phyloP scores from a whole-genome alignment of 2,113 vertebrate genomes.

The Copsychus sechellarum region DNA sequence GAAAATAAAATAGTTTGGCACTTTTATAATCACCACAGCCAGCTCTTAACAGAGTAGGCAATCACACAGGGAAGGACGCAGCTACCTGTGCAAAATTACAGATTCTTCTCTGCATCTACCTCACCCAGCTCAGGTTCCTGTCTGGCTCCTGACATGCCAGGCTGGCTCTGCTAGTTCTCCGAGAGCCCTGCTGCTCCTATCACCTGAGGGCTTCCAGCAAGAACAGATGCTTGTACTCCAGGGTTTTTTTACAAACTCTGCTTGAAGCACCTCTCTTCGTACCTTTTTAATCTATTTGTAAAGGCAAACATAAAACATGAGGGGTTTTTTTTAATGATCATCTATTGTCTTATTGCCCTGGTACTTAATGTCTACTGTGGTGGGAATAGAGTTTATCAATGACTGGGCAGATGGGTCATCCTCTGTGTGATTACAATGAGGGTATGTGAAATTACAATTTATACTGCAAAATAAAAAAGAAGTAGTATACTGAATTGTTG shows the following conservation, averaged over 20 bases:
- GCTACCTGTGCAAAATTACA: not conserved
- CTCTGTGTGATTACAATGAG: not conserved
- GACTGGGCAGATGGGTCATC: not conserved
- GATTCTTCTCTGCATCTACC: not conserved
- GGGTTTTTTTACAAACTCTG: not conserved
- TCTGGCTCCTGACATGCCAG: not conserved
- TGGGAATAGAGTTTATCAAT: not conserved
- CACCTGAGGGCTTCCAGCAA: not conserved
- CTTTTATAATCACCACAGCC: not conserved
- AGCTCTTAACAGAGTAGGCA: not conserved
- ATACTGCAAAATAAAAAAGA: not conserved
- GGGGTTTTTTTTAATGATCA: not conserved
- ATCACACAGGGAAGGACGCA: not conserved
- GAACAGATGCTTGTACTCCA: not conserved
- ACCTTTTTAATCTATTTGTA: not conserved
- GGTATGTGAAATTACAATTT: not conserved
- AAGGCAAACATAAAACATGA: not conserved
- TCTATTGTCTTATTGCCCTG: not conserved
- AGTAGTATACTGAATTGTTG: not conserved
- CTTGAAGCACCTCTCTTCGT: not conserved
- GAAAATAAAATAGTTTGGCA: not conserved
- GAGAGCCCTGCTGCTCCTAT: not conserved
- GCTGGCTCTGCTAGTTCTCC: not conserved
- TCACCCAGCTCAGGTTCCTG: not conserved
- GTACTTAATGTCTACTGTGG: not conserved